These are phyloP conservation scores for Nettapus auritus DNA, from an alignment of 2,113 vertebrate species.

Conservation along the genomic window DNA sequence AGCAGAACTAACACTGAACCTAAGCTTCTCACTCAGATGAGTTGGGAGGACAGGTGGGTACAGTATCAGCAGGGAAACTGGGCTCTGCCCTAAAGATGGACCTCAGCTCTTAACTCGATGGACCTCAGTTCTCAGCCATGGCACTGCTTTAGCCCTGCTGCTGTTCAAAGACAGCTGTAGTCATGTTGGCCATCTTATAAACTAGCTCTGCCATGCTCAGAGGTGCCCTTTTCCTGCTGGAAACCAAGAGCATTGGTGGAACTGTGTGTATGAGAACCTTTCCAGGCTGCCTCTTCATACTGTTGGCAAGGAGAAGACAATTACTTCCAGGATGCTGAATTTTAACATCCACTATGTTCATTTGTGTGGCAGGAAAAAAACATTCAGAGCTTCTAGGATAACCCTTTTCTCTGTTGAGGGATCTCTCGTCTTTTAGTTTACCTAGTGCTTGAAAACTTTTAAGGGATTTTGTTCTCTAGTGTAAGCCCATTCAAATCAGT, in stretches of 20 bases:
- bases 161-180: not conserved
- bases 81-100: not conserved
- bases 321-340: not conserved
- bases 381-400: not conserved
- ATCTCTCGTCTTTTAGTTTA: not conserved
- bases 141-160: not conserved
- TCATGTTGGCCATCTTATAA: no score
- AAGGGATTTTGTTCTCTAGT: not conserved
- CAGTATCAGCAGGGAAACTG: no score
- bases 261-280: accelerated
- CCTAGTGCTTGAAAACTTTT: not conserved
- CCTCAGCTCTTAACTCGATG: not conserved
- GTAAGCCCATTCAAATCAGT: not conserved
- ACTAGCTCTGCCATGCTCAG: not conserved
- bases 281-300: not conserved
- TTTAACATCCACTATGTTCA: not conserved
- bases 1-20: not conserved
- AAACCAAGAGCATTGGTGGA: not conserved
- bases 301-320: not conserved
- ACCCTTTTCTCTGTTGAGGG: not conserved
- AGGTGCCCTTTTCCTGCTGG: not conserved
- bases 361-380: not conserved
- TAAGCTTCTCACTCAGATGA: not conserved
- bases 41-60: not conserved
- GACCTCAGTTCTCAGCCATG: not conserved